Evolutionary conservation across 2,888 invertebrate genomes (phyloP).

Genomic region (Dryococelus australis): DNA sequence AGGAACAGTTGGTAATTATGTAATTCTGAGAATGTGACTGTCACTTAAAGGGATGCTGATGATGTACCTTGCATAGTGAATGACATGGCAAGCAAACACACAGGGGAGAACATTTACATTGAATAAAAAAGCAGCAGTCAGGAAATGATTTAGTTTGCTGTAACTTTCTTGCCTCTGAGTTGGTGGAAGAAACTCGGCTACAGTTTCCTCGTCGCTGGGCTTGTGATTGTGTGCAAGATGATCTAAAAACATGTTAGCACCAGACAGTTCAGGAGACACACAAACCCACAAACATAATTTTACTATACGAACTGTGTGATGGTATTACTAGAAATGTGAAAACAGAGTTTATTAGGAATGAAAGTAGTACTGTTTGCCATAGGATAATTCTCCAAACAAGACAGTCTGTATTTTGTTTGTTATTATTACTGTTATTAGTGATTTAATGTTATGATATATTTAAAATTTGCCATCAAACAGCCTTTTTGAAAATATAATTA

Average conservation of each 20-base stretch:
- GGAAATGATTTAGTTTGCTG: background rate
- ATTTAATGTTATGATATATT: background rate
- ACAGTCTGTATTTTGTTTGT: background rate
- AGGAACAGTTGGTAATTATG: no score
- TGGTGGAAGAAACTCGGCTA: background rate
- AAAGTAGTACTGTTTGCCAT: background rate
- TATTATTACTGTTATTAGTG: background rate
- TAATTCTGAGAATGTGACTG: no score
- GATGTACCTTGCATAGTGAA: background rate
- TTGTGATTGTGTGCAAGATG: background rate
- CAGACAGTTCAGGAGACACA: no score
- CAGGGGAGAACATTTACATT: background rate
- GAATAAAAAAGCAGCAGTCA: background rate
- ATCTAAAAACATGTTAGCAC: background rate
- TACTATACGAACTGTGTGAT: background rate
- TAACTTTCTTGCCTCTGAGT: background rate
- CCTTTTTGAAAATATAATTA: background rate
- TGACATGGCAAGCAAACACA: background rate
- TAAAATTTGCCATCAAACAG: background rate
- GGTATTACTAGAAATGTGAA: background rate
- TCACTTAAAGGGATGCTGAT: no score
- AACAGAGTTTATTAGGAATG: constrained; percentile 3
- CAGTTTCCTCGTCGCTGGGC: background rate
- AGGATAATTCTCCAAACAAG: background rate
- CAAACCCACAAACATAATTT: background rate